Conservation (phyloP, 2,797 vertebrate genomes). For the Acrocephalus scirpaceus region DNA sequence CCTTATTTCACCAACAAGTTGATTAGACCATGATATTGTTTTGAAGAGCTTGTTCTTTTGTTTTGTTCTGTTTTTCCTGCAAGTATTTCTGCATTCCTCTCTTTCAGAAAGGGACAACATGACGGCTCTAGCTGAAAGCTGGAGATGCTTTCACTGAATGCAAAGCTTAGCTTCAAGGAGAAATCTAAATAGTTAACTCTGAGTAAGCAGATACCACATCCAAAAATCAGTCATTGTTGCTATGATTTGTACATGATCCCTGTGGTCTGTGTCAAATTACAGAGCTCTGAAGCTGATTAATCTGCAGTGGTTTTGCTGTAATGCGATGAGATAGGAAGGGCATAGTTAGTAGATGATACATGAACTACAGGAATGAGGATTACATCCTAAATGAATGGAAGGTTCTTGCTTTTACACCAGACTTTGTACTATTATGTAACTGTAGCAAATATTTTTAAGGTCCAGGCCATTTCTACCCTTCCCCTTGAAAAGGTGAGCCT, state of each 20-base stretch:
- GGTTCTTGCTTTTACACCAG: background rate
- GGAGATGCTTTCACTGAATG: background rate
- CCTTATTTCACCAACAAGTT: background rate
- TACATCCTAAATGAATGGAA: background rate
- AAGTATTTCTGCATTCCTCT: background rate
- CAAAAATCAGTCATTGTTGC: background rate
- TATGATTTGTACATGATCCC: rapidly evolving
- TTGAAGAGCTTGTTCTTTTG: background rate
- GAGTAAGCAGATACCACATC: background rate
- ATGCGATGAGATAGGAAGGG: background rate
- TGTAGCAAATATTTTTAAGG: background rate
- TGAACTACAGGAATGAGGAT: background rate
- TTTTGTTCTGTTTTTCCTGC: background rate
- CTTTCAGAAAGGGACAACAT: background rate
- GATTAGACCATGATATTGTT: background rate
- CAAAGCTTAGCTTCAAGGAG: background rate
- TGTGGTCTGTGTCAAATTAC: background rate
- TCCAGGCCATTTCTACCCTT: background rate
- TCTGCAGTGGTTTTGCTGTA: background rate
- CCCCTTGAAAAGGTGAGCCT: background rate
- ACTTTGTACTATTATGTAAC: background rate
- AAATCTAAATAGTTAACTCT: background rate
- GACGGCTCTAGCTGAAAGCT: background rate
- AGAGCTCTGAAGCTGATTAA: background rate
- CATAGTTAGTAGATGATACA: background rate